These are phyloP conservation scores for Gadopsis marmoratus DNA, from an alignment of 2,797 vertebrate genomes.

Conservation along the genomic window DNA sequence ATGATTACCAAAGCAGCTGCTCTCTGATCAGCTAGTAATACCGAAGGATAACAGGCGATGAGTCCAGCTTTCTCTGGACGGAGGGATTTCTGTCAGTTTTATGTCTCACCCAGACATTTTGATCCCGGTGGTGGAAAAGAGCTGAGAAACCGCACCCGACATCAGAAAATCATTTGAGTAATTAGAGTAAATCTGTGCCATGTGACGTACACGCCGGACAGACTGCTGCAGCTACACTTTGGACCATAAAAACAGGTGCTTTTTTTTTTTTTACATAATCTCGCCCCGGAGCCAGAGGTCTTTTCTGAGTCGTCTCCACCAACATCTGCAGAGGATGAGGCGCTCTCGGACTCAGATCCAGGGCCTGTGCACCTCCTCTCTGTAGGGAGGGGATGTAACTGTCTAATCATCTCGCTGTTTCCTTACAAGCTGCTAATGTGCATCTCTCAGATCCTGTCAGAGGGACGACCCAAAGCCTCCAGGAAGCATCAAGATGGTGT, in stretches of 20 bases:
- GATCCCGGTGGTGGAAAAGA: not conserved
- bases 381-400: constrained; percentile 48
- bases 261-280: not conserved
- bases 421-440: constrained; percentile 66
- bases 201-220: not conserved
- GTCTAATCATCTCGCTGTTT: constrained; percentile 62
- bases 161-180: constrained; percentile 3
- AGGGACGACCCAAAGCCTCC: not conserved
- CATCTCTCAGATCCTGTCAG: constrained; percentile 47
- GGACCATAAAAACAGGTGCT: not conserved
- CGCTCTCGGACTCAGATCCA: constrained; percentile 62
- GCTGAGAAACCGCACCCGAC: not conserved
- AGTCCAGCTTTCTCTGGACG: not conserved
- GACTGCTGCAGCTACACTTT: not conserved
- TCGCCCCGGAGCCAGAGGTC: not conserved
- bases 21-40: constrained; percentile 18
- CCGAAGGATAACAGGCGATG: not conserved
- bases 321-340: constrained; percentile 51
- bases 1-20: not conserved
- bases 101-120: not conserved
- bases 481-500: not conserved
- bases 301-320: not conserved
- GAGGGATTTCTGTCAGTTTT: not conserved
- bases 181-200: not conserved
- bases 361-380: constrained; percentile 51